Base-by-base conservation (phyloP, 2,888 invertebrate species). In the Drosophila colorata region DNA sequence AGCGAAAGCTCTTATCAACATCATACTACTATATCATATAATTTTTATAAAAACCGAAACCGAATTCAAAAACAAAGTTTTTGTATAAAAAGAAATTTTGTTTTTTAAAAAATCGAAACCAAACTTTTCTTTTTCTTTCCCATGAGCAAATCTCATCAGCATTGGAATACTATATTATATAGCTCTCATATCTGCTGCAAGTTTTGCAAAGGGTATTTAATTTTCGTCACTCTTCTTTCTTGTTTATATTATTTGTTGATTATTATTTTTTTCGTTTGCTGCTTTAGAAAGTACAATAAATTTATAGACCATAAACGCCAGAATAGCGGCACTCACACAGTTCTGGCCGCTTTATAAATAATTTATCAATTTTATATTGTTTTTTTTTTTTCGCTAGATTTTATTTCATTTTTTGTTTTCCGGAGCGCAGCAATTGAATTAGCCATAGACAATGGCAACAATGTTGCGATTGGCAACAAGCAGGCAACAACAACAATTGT, bases 241-340 rank as follows among this genome's bases (percentile, higher is more conserved):
- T 44, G 57, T 38, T 55, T 25, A 57, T 41, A 38, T 46, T 53
- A 74, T 74, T 78, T 59, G 47, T 58, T 58, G 43, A 25, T 53
- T 43, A 23, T 49, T 20, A 40, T 58, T 11, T 38, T 37, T 48
- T 57, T 64, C 43, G 35, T 41, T 53, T 6, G 59, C 55, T 52
- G 58, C 37, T 74, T 77, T 64, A 74, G 73, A 87, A 84, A 81
- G 71, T 80, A 67, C 67, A 80, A 74, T 74, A 77, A 85, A 78
- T 86, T 80, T 85, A 71, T 85, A 78, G 80, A 80, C 87, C 87
- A 85, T 85, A 81, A 87, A 86, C 71, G 73, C 41, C 41, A 49
- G 58, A 75, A 70, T 60, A 70, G 66, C 77, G 69, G 65, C 67
- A 51, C 25, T 51, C 44, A 43, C 33, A 31, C 57, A 49, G 46